Evolutionary conservation across 2,797 vertebrate genomes (phyloP), one percentile per base, ranked within the genome.

Genomic region (Sebastes aleutianus): DNA sequence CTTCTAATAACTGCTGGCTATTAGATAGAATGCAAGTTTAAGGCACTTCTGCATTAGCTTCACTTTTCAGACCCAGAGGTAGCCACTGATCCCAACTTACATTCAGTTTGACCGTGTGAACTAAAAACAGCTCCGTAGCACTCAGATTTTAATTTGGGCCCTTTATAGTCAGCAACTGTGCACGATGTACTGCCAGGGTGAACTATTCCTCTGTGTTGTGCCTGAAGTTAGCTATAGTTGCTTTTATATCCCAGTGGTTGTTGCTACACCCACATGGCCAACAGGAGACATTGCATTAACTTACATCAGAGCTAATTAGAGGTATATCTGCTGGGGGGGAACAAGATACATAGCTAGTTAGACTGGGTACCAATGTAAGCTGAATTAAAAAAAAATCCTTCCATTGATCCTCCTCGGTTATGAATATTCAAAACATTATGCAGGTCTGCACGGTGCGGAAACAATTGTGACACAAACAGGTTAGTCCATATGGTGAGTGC

Each of bases 401-500:
- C 31, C 16, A 85, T 56, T 78, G 67, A 82, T 75, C 36, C 76
- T 47, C 14, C 26, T 54, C 7, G 2, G 16, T 58, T 57, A 31
- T 54, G 32, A 71, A 27, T 77, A 58, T 72, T 68, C 31, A 65
- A 70, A 84, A 64, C 47, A 43, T 14, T 32, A 18, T 24, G 20
- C 39, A 53, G 2, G 29, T 79, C 53, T 78, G 36, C 11, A 74
- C 36, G 6, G 50, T n/a, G 57, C 0, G 1, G 50, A 34, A 74
- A 74, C 29, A 63, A 70, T 5, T 58, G 70, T 65, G 27, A 65
- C 59, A 32, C 62, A 78, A 85, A 81, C 66, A 56, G 77, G 72
- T 54, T 53, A 24, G 61, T 79, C 83, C 89, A 87, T 89, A 90
- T 91, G 89, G 82, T 67, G 58, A 82, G 73, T 34, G 62, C 66